A percentile compares a stretch with the other conserved stretches of the same genome.
Evolutionary conservation across 2,113 vertebrate species (phyloP).

Genomic region (Myotis davidii): DNA sequence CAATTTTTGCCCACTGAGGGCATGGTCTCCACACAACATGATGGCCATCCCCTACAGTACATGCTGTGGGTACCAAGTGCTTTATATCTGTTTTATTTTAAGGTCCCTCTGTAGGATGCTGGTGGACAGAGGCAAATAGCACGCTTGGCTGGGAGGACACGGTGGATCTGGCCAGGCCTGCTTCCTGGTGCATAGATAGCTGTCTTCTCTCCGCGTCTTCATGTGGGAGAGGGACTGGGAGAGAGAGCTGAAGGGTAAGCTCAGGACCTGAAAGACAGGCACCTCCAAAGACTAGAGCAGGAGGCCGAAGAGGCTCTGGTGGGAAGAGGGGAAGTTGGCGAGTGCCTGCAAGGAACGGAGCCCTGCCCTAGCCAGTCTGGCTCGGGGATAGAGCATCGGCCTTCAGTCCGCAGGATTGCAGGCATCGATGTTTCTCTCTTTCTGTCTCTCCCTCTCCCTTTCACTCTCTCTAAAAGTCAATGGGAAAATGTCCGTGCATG

Average conservation of each 20-base stretch:
- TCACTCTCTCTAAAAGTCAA: not conserved
- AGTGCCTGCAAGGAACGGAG: fast-evolving
- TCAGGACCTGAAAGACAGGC: not conserved
- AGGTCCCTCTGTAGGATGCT: no score
- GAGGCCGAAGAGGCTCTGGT: not conserved
- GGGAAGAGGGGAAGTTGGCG: not conserved
- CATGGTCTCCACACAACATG: fast-evolving
- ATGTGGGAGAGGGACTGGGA: fast-evolving
- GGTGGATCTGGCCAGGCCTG: not conserved
- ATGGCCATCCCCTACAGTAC: not conserved
- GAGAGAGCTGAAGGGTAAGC: not conserved
- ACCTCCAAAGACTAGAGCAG: not conserved
- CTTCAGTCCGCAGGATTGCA: no score
- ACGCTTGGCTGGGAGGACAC: not conserved
- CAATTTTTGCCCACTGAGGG: not conserved
- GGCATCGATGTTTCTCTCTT: not conserved
- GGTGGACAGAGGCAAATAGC: not conserved
- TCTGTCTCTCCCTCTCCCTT: not conserved
- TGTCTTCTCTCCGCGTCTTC: not conserved
- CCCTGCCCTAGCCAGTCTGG: not conserved
- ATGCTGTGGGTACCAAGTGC: not conserved
- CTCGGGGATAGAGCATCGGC: not conserved
- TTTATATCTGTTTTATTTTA: not conserved
- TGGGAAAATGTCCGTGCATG: not conserved
- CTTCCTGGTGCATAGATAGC: not conserved